Conservation (phyloP, 2,888 invertebrate species). For the Scaptomyza reducta region DNA sequence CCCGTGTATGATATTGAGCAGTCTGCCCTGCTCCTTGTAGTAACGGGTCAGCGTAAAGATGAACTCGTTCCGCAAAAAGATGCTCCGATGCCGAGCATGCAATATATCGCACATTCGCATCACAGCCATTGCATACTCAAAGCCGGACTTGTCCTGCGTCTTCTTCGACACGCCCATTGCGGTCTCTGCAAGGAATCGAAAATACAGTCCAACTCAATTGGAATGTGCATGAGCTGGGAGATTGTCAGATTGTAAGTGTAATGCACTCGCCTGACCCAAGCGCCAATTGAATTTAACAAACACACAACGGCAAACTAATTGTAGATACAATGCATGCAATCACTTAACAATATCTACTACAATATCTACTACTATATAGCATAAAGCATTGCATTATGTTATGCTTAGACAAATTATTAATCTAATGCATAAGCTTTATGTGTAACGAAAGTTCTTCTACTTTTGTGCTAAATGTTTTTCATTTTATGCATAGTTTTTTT, state of each 20-base stretch:
- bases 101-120: constrained; percentile 96
- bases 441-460: too few relatives aligned
- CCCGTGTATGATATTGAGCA: constrained; percentile 91
- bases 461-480: too few relatives aligned
- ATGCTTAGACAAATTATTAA: not conserved
- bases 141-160: constrained; percentile 92
- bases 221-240: constrained; percentile 13
- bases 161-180: constrained; percentile 94
- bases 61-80: constrained; percentile 91
- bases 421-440: too few relatives aligned
- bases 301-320: constrained; percentile 59
- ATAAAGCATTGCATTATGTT: not conserved
- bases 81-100: constrained; percentile 91
- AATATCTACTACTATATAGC: not conserved
- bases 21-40: constrained; percentile 89
- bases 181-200: constrained; percentile 86
- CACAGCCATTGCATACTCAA: constrained; percentile 94
- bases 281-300: constrained; percentile 73
- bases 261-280: constrained; percentile 75
- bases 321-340: constrained; percentile 59
- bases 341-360: constrained; percentile 14
- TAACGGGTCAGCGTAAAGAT: constrained; percentile 91
- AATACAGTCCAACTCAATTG: not conserved
- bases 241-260: constrained; percentile 54
- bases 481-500: too few relatives aligned